Conservation (phyloP, 2,888 invertebrate species). For the Heteromurus nitidus region DNA sequence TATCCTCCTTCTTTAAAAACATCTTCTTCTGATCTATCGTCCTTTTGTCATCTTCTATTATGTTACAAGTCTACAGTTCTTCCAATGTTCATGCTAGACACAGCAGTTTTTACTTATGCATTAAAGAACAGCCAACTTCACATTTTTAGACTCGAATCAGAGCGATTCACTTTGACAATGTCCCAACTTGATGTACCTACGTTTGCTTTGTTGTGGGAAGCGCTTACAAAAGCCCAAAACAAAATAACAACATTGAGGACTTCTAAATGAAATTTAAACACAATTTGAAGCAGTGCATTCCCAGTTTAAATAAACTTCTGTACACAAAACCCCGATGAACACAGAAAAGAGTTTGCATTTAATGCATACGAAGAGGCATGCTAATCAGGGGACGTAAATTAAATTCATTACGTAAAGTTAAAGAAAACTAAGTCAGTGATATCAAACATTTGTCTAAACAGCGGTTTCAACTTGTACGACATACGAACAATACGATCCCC, state of each 20-base stretch:
- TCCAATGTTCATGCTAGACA: no score
- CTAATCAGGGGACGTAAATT: slow-evolving; percentile 20
- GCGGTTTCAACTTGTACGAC: slow-evolving; percentile 48
- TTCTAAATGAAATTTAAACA: no score
- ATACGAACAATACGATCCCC: slow-evolving; percentile 41
- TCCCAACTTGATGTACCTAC: no score
- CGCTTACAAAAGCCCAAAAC: no score
- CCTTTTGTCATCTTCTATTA: background rate
- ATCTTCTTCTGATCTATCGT: background rate
- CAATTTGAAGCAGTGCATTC: background rate
- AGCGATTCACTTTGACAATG: no score
- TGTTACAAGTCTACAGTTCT: background rate
- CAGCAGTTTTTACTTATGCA: no score
- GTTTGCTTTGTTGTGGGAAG: background rate
- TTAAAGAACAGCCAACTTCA: no score
- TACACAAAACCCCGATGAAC: background rate
- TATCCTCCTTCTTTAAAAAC: background rate
- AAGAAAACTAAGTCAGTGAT: slow-evolving; percentile 56
- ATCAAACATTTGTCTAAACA: slow-evolving; percentile 45
- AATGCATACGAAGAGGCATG: no score
- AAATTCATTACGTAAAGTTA: slow-evolving; percentile 49
- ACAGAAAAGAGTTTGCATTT: background rate
- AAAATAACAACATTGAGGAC: no score
- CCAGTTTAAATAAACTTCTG: background rate
- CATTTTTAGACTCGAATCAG: no score